Conservation (phyloP, 1,140 invertebrate genomes). For the Drosophila orosa region DNA sequence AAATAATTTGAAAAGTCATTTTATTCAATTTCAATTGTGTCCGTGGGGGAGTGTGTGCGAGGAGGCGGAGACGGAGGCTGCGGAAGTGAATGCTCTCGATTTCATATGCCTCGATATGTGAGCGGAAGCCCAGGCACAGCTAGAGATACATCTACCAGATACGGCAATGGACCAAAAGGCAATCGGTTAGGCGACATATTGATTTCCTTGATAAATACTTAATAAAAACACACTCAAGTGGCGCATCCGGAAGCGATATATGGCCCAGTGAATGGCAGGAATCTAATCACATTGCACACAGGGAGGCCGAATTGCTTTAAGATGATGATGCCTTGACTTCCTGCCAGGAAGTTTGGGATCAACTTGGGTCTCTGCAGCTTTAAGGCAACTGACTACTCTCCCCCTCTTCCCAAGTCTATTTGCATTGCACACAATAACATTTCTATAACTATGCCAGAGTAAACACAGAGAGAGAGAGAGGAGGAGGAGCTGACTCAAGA, state of each 20-base stretch:
- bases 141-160: conserved; percentile 4
- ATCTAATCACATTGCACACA: conserved; percentile 17
- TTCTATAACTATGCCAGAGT: conserved; percentile 54
- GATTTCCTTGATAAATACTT: conserved; percentile 75
- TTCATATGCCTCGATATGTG: conserved; percentile 51
- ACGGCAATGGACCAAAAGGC: conserved; percentile 13
- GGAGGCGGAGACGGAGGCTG: not conserved
- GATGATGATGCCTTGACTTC: conserved; percentile 7
- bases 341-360: not conserved
- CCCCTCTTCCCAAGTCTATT: conserved; percentile 22
- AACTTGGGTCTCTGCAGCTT: not conserved
- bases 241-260: conserved; percentile 23
- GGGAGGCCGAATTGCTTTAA: conserved; percentile 8
- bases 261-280: conserved; percentile 5
- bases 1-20: conserved; percentile 78
- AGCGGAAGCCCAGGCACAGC: conserved; percentile 45
- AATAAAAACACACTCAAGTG: conserved; percentile 70
- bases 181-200: conserved; percentile 62
- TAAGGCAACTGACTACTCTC: not conserved
- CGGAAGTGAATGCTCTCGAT: conserved; percentile 60
- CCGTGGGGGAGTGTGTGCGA: not conserved
- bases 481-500: not conserved
- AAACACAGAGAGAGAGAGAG: conserved; percentile 12
- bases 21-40: conserved; percentile 76
- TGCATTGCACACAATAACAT: conserved; percentile 52